Evolutionary conservation across 2,113 vertebrate genomes (phyloP).

Genomic region (Chascanopsetta lugubris): DNA sequence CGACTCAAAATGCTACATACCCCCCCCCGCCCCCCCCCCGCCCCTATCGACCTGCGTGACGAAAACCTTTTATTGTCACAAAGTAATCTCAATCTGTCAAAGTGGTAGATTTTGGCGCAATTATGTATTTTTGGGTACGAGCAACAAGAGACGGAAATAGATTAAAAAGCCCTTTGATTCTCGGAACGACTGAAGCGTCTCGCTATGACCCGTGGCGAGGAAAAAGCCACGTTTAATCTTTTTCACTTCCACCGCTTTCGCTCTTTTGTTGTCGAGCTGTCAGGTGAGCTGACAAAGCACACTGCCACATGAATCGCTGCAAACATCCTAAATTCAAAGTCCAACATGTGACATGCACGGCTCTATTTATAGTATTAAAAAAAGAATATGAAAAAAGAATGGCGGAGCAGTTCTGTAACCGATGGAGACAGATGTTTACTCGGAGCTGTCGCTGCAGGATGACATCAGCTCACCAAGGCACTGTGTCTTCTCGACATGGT

Average conservation of each 20-base stretch:
- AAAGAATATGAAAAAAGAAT: conserved; percentile 32
- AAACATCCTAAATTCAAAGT: conserved; percentile 62
- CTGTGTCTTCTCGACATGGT: neutral
- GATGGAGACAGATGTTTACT: neutral
- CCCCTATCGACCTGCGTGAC: conserved; percentile 19
- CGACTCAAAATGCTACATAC: conserved; percentile 18
- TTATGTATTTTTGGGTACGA: conserved; percentile 31
- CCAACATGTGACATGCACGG: conserved; percentile 44
- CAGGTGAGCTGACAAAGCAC: conserved; percentile 64
- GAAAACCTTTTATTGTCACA: conserved; percentile 18
- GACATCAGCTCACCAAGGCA: neutral
- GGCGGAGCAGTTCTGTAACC: conserved; percentile 1
- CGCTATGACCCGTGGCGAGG: conserved; percentile 53
- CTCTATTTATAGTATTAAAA: conserved; percentile 62
- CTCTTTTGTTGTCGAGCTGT: conserved; percentile 63
- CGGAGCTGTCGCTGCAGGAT: conserved; percentile 4
- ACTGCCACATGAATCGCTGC: conserved; percentile 37
- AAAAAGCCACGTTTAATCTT: conserved; percentile 36
- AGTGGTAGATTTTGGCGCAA: neutral
- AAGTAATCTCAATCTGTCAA: conserved; percentile 65
- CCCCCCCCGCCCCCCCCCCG: conserved; percentile 1
- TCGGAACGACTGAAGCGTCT: conserved; percentile 8
- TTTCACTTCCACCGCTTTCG: conserved; percentile 15
- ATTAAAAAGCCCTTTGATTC: conserved; percentile 45
- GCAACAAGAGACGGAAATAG: conserved; percentile 65